phyloP scores from a whole-genome alignment of 2,888 invertebrate species.

The Diarsia dahlii region DNA sequence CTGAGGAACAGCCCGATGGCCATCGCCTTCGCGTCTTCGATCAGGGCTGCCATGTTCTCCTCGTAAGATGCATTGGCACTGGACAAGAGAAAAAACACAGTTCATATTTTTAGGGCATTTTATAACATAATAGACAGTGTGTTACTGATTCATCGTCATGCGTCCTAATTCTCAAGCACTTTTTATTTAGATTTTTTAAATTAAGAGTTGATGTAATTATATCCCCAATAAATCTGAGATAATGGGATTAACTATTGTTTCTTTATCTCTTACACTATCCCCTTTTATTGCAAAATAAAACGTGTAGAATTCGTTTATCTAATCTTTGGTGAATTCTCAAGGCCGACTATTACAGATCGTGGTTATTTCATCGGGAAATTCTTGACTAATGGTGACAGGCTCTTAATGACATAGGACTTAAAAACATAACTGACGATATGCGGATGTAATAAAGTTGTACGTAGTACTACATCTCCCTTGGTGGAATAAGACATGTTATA shows the following conservation, averaged over 20 bases:
- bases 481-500: not conserved
- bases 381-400: not conserved
- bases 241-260: constrained; percentile 8
- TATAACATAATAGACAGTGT: not conserved
- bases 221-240: constrained; percentile 22
- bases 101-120: not conserved
- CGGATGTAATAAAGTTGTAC: not conserved
- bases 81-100: constrained; percentile 29
- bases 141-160: not conserved
- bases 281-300: not conserved
- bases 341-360: not conserved
- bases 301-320: too few species aligned
- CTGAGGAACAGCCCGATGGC: constrained; percentile 86
- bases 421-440: not conserved
- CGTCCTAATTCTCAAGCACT: not conserved
- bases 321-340: not conserved
- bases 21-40: constrained; percentile 90
- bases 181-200: not conserved
- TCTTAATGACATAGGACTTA: not conserved
- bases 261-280: not conserved
- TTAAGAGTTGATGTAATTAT: not conserved
- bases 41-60: constrained; percentile 89
- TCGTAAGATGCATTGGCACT: constrained; percentile 86
- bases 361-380: not conserved
- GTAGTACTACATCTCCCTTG: not conserved